Evolutionary conservation across 1,140 invertebrate genomes (phyloP).

Genomic region (Sipha flava): DNA sequence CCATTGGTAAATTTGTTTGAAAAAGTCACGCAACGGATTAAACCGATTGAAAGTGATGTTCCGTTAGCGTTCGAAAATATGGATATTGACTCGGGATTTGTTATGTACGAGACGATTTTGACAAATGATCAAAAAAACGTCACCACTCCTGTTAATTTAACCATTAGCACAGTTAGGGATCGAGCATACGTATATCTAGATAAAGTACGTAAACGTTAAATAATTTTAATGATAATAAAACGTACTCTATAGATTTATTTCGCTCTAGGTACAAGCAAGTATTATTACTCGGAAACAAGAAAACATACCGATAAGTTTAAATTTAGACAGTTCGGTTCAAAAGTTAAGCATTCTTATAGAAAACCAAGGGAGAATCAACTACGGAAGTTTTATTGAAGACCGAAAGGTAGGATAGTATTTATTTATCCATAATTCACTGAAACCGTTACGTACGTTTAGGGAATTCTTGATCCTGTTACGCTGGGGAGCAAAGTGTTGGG

Average conservation of each 20-base stretch:
- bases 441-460: not conserved
- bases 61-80: not conserved
- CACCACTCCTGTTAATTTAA: conserved; percentile 44
- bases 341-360: conserved; percentile 64
- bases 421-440: not conserved
- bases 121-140: conserved; percentile 32
- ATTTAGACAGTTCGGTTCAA: not conserved
- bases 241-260: not conserved
- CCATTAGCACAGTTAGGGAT: not conserved
- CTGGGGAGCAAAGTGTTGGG: not conserved
- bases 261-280: not conserved
- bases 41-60: not conserved
- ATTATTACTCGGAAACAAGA: not conserved
- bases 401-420: conserved; percentile 50
- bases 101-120: conserved; percentile 16
- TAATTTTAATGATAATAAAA: not conserved
- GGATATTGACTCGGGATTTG: not conserved
- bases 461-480: conserved; percentile 3
- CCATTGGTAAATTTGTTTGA: not conserved
- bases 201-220: not conserved
- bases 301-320: not conserved
- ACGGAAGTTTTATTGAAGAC: conserved; percentile 55
- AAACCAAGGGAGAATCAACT: conserved; percentile 72
- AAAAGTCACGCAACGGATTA: not conserved
- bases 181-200: not conserved